Conservation (phyloP, 2,113 vertebrate genomes). For the Antechinus flavipes region DNA sequence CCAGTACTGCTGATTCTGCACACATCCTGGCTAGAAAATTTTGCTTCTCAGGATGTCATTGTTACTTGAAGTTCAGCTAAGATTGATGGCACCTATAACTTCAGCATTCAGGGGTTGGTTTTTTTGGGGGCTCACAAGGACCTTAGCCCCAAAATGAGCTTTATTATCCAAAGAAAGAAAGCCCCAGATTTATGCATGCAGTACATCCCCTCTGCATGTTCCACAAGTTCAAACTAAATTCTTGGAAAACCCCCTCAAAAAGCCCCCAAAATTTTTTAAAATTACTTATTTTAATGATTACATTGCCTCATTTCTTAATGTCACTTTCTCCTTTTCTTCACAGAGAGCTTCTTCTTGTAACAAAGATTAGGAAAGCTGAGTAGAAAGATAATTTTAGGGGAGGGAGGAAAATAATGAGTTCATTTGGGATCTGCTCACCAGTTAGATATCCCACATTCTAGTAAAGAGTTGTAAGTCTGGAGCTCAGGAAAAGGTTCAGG, state of each 20-base stretch:
- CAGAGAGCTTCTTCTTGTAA: neutral
- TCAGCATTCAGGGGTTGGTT: neutral
- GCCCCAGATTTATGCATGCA: neutral
- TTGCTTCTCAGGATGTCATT: neutral
- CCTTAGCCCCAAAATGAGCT: neutral
- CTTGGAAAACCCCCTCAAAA: neutral
- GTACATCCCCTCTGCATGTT: neutral
- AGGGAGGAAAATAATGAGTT: neutral
- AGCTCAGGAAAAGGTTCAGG: neutral
- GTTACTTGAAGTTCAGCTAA: neutral
- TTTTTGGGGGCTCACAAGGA: neutral
- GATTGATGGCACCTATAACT: neutral
- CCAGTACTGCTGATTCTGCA: neutral
- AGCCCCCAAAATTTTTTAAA: neutral
- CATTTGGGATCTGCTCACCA: neutral
- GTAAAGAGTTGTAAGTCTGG: neutral
- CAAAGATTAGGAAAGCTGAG: neutral
- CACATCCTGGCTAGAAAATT: neutral
- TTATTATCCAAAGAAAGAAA: neutral
- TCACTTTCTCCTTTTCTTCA: neutral
- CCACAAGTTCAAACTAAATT: neutral
- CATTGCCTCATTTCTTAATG: neutral
- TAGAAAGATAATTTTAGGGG: neutral
- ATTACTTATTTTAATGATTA: neutral
- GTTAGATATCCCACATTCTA: neutral